These are phyloP conservation scores for Oryzias dopingdopingensis DNA, from an alignment of 2,797 vertebrate species.

Conservation along the genomic window DNA sequence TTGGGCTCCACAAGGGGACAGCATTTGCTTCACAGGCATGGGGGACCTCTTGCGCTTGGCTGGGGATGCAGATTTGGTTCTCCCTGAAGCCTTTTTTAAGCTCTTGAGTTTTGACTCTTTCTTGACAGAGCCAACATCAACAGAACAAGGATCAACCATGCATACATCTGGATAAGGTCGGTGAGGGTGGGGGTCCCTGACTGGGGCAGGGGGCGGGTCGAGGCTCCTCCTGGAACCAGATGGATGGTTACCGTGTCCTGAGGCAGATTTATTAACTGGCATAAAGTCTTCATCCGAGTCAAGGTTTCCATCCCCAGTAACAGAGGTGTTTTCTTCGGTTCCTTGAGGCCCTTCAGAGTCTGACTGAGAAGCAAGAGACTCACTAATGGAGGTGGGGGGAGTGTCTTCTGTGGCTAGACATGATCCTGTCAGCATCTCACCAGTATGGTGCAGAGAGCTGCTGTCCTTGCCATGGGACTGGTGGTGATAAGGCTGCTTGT, in stretches of 20 bases:
- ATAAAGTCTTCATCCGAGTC: slow-evolving; percentile 97
- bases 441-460: slow-evolving; percentile 70
- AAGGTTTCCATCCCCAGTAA: slow-evolving; percentile 86
- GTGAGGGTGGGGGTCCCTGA: slow-evolving; percentile 86
- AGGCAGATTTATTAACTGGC: slow-evolving; percentile 88
- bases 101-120: slow-evolving; percentile 88
- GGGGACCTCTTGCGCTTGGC: slow-evolving; percentile 87
- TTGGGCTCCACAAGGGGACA: slow-evolving; percentile 77
- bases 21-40: slow-evolving; percentile 81
- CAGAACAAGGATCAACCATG: slow-evolving; percentile 94
- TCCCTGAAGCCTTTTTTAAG: slow-evolving; percentile 82
- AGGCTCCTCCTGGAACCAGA: slow-evolving; percentile 75
- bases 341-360: slow-evolving; percentile 91
- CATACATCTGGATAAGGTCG: slow-evolving; percentile 93
- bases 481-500: slow-evolving; percentile 63
- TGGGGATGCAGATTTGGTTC: slow-evolving; percentile 89
- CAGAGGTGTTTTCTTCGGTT: slow-evolving; percentile 90
- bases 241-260: slow-evolving; percentile 76
- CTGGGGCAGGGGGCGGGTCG: slow-evolving; percentile 86
- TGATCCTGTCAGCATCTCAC: slow-evolving; percentile 70
- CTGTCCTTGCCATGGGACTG: slow-evolving; percentile 54
- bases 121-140: slow-evolving; percentile 81
- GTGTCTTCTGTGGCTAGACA: slow-evolving; percentile 86
- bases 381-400: slow-evolving; percentile 92
- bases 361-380: slow-evolving; percentile 92